Evolutionary conservation across 2,113 vertebrate species (phyloP), one percentile per base, ranked within the genome.

Genomic region (Petrocephalus microphthalmus): DNA sequence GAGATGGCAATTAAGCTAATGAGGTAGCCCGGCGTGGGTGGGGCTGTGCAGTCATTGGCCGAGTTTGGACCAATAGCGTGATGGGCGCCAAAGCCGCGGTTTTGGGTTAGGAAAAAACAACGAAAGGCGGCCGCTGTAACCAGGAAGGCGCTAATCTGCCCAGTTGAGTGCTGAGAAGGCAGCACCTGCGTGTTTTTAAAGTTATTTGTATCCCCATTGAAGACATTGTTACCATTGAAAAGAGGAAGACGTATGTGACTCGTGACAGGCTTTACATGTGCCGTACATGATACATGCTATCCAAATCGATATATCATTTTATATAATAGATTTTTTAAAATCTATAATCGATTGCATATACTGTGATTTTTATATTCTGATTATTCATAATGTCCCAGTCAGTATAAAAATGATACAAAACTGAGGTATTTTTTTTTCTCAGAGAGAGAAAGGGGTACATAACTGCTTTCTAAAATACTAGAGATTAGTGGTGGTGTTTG

Each of bases 21-120:
- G 25, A 53, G 84, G 13, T 2, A 29, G 51, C 45, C 5, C 85
- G 57, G 22, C 42, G 60, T 49, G 7, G 57, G 57, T 25, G 49
- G 57, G 84, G 78, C 83, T 17, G 33, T 49, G 4, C 71, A 20
- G 56, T 88, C 53, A 92, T 92, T 92, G 90, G 89, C 84, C 67
- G 57, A 51, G 37, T 33, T 15, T 45, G 53, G 85, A 86, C 91
- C 90, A 92, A 92, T 92, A 78, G 86, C 47, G 87, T 17, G 15
- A 8, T 22, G 52, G 87, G 88, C 91, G 90, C 91, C 90, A 89
- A 92, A 89, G 88, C 47, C 10, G 17, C 33, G 22, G 47, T 87
- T 89, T 87, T 29, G 82, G 19, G 82, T n/a, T 85, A 15, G 51
- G 47, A 64, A 22, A 29, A 49, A 84, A 84, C 64, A 47, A 60